Conservation (phyloP, 2,888 invertebrate species). For the Crepidodera aurea region DNA sequence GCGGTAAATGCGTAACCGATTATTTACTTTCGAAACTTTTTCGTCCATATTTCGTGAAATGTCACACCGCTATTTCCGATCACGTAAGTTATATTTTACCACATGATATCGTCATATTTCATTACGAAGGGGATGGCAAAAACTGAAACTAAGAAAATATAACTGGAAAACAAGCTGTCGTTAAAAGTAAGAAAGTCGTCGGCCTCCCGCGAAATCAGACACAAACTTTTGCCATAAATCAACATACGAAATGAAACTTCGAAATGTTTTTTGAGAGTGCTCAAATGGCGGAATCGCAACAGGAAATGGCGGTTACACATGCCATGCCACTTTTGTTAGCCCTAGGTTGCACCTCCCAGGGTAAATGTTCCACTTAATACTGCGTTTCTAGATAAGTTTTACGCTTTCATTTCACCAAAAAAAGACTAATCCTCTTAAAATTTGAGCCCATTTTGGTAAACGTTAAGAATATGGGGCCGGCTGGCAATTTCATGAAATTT, state of each 20-base stretch:
- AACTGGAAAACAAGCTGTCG: conserved; percentile 30
- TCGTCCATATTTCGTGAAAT: conserved; percentile 43
- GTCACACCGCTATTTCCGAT: conserved; percentile 22
- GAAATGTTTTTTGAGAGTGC: conserved; percentile 48
- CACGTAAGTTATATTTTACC: conserved; percentile 27
- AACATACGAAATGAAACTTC: conserved; percentile 49
- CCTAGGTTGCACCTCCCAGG: neutral
- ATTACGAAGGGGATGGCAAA: conserved; percentile 8
- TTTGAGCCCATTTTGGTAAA: too few species aligned
- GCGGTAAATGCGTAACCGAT: conserved; percentile 14
- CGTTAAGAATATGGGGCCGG: too few species aligned
- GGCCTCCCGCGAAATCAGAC: conserved; percentile 44
- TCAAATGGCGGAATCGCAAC: conserved; percentile 47
- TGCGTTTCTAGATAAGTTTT: too few species aligned
- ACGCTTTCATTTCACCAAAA: too few species aligned
- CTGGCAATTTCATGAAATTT: too few species aligned
- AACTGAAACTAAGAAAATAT: conserved; percentile 21
- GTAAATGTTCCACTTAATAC: too few species aligned
- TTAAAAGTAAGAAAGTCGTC: conserved; percentile 26
- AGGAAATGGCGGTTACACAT: conserved; percentile 47
- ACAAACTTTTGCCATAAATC: conserved; percentile 49
- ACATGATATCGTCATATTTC: conserved; percentile 30
- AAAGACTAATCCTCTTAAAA: too few species aligned
- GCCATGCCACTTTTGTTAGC: conserved; percentile 28
- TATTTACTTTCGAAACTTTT: conserved; percentile 16